A percentile compares a stretch with the other conserved stretches of the same genome.
These are phyloP conservation scores for Amniataba percoides DNA, from an alignment of 2,797 vertebrate species.

Conservation along the genomic window DNA sequence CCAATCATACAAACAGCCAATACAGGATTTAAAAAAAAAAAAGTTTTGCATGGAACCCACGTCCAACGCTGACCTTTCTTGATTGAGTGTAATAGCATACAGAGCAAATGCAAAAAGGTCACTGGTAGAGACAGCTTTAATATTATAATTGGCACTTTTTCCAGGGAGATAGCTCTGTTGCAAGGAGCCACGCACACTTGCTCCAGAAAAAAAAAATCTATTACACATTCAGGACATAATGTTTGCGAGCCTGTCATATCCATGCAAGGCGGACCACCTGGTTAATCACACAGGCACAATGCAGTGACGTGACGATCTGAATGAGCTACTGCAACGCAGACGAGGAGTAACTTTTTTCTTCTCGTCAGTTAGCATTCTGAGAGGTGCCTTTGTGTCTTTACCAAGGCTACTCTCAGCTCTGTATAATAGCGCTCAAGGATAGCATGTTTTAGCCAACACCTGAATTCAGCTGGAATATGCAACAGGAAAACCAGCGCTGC, in stretches of 20 bases:
- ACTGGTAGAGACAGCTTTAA: slow-evolving; percentile 83
- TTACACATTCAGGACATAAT: slow-evolving; percentile 59
- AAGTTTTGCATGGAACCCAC: slow-evolving; percentile 79
- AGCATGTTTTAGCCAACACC: slow-evolving; percentile 1
- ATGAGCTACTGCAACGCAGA: not conserved
- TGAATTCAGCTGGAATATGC: slow-evolving; percentile 1
- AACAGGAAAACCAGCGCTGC: slow-evolving; percentile 2
- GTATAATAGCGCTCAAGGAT: slow-evolving; percentile 37
- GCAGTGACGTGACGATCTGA: slow-evolving; percentile 35
- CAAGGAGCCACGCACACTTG: slow-evolving; percentile 40
- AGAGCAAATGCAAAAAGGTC: slow-evolving; percentile 87
- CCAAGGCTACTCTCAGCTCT: slow-evolving; percentile 27
- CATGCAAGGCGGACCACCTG: slow-evolving; percentile 43
- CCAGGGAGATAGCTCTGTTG: slow-evolving; percentile 66
- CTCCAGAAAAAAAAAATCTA: slow-evolving; percentile 31
- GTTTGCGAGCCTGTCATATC: slow-evolving; percentile 56
- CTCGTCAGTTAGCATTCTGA: slow-evolving; percentile 38
- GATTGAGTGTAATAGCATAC: slow-evolving; percentile 88
- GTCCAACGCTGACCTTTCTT: slow-evolving; percentile 84
- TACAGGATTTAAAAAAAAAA: slow-evolving; percentile 48
- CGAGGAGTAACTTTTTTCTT: not conserved
- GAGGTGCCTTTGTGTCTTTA: slow-evolving; percentile 29
- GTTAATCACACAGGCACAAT: slow-evolving; percentile 57
- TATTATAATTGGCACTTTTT: slow-evolving; percentile 85
- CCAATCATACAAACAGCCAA: slow-evolving; percentile 55